phyloP scores from a whole-genome alignment of 1,140 invertebrate genomes.

The Epicauta chinensis region DNA sequence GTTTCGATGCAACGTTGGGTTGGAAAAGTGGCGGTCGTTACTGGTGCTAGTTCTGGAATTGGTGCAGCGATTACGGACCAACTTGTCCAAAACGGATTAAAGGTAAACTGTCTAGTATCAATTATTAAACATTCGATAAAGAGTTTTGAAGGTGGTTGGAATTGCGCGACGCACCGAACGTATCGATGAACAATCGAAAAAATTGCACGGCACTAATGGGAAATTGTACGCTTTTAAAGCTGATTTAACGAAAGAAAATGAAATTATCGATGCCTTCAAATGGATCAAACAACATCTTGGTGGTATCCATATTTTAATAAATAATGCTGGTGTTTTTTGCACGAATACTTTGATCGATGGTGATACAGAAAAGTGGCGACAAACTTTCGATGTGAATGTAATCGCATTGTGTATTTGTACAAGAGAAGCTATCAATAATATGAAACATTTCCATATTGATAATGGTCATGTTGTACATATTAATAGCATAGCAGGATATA shows the following conservation, averaged over 20 bases:
- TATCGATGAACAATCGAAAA: slow-evolving; percentile 43
- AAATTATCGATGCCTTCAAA: slow-evolving; percentile 57
- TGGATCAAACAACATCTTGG: slow-evolving; percentile 55
- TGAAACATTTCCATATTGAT: slow-evolving; percentile 3
- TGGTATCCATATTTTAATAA: slow-evolving; percentile 61
- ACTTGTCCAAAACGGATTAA: background rate
- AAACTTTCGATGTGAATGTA: background rate
- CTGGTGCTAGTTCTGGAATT: slow-evolving; percentile 4
- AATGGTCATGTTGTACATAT: slow-evolving; percentile 15
- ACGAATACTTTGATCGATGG: background rate
- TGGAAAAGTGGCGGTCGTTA: background rate
- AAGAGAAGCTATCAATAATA: slow-evolving; percentile 45
- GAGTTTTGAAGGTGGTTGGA: slow-evolving; percentile 50
- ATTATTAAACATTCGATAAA: background rate
- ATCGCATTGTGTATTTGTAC: slow-evolving; percentile 48
- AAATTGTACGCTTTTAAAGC: slow-evolving; percentile 48
- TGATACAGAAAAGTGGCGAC: slow-evolving; percentile 4
- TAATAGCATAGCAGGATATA: slow-evolving; percentile 24
- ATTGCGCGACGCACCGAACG: slow-evolving; percentile 55
- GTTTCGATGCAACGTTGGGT: background rate
- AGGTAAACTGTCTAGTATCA: background rate
- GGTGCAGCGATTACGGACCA: background rate
- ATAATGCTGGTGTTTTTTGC: slow-evolving; percentile 55
- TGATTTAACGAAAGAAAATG: slow-evolving; percentile 58
- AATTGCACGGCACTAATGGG: slow-evolving; percentile 22